These are phyloP conservation scores for Meloe dianella DNA, from an alignment of 2,888 invertebrate species.

Conservation along the genomic window DNA sequence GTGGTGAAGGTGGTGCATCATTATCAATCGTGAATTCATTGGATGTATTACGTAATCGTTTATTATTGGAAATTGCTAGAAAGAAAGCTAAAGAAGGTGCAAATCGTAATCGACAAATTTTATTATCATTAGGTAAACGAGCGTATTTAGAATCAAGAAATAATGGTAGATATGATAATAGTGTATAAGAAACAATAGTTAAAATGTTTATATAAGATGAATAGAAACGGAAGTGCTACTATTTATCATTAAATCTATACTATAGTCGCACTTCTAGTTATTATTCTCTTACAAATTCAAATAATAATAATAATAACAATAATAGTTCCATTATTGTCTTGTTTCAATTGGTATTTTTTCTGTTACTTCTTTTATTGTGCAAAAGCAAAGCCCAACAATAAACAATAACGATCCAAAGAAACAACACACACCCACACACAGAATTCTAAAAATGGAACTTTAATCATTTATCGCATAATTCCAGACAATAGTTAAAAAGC, in stretches of 20 bases:
- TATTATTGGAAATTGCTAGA: conserved; percentile 81
- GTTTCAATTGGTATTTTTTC: neutral
- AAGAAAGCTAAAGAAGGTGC: conserved; percentile 80
- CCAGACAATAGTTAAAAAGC: conserved; percentile 18
- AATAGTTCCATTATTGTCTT: conserved; percentile 35
- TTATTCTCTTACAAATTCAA: neutral
- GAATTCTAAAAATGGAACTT: neutral
- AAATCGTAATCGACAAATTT: conserved; percentile 74
- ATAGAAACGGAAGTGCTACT: neutral
- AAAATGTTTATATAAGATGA: neutral
- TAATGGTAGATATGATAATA: conserved; percentile 40
- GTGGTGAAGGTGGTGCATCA: conserved; percentile 43
- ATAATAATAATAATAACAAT: neutral
- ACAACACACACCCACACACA: too few species aligned
- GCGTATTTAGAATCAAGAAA: conserved; percentile 41
- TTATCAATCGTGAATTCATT: conserved; percentile 87
- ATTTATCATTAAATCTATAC: neutral
- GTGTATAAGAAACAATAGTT: conserved; percentile 38
- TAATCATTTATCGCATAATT: neutral
- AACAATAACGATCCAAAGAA: neutral
- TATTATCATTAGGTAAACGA: conserved; percentile 81
- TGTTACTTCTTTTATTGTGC: neutral
- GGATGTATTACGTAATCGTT: conserved; percentile 83
- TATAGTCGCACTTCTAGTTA: neutral
- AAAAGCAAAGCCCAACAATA: neutral